These are phyloP conservation scores for Melinaea menophilus DNA, from an alignment of 2,888 invertebrate species.

Conservation along the genomic window DNA sequence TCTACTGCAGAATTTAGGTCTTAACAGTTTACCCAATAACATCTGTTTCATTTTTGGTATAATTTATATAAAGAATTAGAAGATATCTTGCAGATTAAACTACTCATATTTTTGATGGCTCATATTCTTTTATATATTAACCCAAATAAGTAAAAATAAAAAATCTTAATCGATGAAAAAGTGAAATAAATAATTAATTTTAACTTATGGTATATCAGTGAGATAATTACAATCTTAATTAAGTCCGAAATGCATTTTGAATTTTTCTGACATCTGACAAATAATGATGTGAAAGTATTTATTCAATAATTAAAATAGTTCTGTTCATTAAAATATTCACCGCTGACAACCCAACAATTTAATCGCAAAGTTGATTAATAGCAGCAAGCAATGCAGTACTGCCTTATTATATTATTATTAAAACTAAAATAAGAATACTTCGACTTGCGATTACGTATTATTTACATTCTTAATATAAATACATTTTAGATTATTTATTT, in stretches of 20 bases:
- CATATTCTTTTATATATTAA: no score
- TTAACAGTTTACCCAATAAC: no score
- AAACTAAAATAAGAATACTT: slow-evolving; percentile 12
- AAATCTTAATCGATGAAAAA: no score
- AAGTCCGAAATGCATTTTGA: slow-evolving; percentile 6
- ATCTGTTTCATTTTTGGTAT: no score
- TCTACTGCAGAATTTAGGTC: no score
- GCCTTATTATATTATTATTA: slow-evolving; percentile 20
- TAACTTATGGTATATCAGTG: not conserved
- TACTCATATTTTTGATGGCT: no score
- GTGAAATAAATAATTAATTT: no score
- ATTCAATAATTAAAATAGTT: slow-evolving; percentile 5
- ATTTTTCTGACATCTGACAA: not conserved
- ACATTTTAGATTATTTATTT: no score
- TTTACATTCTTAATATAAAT: slow-evolving; percentile 7
- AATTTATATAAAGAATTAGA: no score
- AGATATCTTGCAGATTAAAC: no score
- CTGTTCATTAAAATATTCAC: not conserved
- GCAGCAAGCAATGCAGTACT: slow-evolving; percentile 15
- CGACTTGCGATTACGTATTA: slow-evolving; percentile 12
- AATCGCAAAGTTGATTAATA: slow-evolving; percentile 2
- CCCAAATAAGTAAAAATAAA: no score
- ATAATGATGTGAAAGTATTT: no score
- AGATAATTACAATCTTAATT: not conserved
- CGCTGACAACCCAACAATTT: slow-evolving; percentile 1